Conservation (phyloP, 2,797 vertebrate genomes). For the Ptychobarbus kaznakovi region DNA sequence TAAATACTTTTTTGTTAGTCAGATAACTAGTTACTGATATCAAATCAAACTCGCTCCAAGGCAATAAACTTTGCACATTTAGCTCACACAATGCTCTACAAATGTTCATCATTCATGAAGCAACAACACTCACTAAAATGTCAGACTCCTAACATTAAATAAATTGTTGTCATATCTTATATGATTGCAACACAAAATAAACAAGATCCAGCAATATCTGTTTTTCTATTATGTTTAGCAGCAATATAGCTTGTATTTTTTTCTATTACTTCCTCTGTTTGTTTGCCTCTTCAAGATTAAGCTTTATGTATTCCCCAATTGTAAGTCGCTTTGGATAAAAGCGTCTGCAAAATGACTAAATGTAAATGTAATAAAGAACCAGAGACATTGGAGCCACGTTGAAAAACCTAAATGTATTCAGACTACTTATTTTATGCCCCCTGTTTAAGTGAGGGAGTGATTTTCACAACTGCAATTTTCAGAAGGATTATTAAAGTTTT, state of each 20-base stretch:
- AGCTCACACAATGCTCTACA: slow-evolving; percentile 19
- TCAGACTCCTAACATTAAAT: slow-evolving; percentile 30
- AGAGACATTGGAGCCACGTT: neutral
- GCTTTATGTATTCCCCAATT: too few relatives aligned
- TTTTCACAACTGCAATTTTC: slow-evolving; percentile 56
- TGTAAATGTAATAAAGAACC: slow-evolving; percentile 46
- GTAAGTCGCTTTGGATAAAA: too few relatives aligned
- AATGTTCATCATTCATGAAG: slow-evolving; percentile 28
- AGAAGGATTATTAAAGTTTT: slow-evolving; percentile 49
- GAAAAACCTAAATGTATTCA: slow-evolving; percentile 13
- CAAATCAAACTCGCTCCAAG: neutral
- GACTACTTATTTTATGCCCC: slow-evolving; percentile 55
- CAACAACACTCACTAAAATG: slow-evolving; percentile 38
- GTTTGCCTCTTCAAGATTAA: too few relatives aligned
- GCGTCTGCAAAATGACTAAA: too few relatives aligned
- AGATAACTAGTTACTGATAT: neutral
- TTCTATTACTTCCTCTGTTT: too few relatives aligned
- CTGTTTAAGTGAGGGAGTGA: slow-evolving; percentile 44
- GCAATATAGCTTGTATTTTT: too few relatives aligned
- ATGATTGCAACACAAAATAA: slow-evolving; percentile 38
- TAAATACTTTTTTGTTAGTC: neutral
- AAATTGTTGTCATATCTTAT: slow-evolving; percentile 41
- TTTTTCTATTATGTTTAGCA: slow-evolving; percentile 21
- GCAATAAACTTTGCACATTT: neutral
- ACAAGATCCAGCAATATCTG: neutral